Evolutionary conservation across 2,888 invertebrate genomes (phyloP), one percentile per base, ranked within the genome.

Genomic region (Chloroclysta siterata): DNA sequence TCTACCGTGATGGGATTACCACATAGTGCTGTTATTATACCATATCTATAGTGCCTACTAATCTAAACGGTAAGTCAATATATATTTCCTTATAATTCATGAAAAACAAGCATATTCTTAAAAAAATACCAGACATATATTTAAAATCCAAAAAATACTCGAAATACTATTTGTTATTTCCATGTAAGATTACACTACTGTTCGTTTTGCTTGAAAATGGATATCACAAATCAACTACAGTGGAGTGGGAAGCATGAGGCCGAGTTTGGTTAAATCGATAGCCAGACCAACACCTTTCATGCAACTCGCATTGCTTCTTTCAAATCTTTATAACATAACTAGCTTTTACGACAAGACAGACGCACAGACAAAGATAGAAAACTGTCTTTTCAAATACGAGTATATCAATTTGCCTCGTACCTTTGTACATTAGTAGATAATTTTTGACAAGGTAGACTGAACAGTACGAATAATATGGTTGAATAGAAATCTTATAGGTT

Each of bases 1-100:
- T 68, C 63, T 60, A 71, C 71, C 80, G 84, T 81, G 73, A 85
- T 85, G 85, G 82, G 76, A 83, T 73, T 75, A 63, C 71, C 60
- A 78, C 58, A 70, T 65, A 76, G 80, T 65, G 57, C 58, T 81
- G 58, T 74, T 74, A 70, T 59, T 66, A 66, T 63, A 70, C 41
- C n/a, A 11, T 39, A 39, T 46, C 80, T 72, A 72, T 83, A 84
- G 81, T 82, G 80, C 65, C 64, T 70, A 65, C 51, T 44, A 65
- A 44, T 65, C 72, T 47, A 69, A 69, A 66, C 71, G 79, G 84
- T 84, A 74, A 81, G 83, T 78, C 22, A 11, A 41, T 44, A n/a
- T n/a, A n/a, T n/a, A n/a, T n/a, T 44, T 42, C n/a, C 41, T 13
- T 41, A 1, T 13, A 5, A 13, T n/a, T 42, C n/a, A 15, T 15